Percentiles rank a stretch among this genome's conserved stretches.
These are phyloP conservation scores for Platysternon megacephalum DNA, from an alignment of 2,113 vertebrate genomes.

Conservation along the genomic window DNA sequence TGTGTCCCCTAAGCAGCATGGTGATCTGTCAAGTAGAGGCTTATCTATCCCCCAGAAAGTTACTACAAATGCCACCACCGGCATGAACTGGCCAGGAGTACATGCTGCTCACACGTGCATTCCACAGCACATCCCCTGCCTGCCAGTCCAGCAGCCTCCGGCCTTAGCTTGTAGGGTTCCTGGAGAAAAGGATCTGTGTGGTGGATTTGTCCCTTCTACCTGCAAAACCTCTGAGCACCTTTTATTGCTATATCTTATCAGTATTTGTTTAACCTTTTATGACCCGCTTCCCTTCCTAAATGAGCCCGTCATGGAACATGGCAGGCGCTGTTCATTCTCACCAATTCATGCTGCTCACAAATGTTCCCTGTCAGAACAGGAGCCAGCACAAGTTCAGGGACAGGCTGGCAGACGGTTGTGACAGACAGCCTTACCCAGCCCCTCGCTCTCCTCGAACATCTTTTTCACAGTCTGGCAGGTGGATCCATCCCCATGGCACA, in stretches of 20 bases:
- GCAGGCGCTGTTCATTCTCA: neutral
- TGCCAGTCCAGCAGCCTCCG: neutral
- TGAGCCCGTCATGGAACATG: neutral
- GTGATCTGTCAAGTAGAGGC: neutral
- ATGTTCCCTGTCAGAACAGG: too few species aligned
- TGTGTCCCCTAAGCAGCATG: neutral
- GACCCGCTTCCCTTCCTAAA: neutral
- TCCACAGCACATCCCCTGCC: neutral
- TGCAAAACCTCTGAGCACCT: neutral
- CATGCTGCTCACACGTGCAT: neutral
- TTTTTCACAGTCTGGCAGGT: constrained; percentile 90
- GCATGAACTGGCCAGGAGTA: neutral
- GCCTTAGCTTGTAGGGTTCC: neutral
- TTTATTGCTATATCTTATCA: neutral
- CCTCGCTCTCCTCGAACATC: constrained; percentile 89
- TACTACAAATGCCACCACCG: neutral
- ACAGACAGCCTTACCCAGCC: constrained; percentile 81
- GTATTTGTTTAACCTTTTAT: neutral
- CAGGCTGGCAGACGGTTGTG: neutral
- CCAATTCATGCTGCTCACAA: too few species aligned
- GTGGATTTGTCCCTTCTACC: neutral
- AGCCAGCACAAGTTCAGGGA: neutral
- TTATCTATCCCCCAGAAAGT: neutral
- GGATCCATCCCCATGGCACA: constrained; percentile 91
- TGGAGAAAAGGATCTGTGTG: neutral